These are phyloP conservation scores for Euura saliciscinereae DNA, from an alignment of 1,140 invertebrate genomes.

Conservation along the genomic window DNA sequence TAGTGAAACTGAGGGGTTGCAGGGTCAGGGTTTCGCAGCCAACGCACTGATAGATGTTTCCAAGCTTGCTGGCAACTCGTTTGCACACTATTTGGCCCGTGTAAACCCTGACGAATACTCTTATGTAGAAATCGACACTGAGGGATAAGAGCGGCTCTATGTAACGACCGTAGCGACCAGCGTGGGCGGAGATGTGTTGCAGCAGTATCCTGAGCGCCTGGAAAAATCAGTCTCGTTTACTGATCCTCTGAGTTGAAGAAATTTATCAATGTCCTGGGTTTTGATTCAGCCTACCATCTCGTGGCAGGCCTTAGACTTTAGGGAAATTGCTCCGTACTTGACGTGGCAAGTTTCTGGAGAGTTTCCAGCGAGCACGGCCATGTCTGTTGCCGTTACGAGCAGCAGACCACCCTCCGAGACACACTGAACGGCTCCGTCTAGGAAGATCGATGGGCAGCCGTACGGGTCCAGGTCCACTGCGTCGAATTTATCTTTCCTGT, in stretches of 20 bases:
- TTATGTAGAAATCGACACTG: constrained; percentile 96
- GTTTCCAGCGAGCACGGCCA: constrained; percentile 97
- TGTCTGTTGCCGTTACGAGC: constrained; percentile 97
- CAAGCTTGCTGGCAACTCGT: constrained; percentile 80
- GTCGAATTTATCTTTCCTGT: constrained; percentile 78
- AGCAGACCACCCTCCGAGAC: constrained; percentile 80
- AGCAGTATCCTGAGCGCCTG: constrained; percentile 91
- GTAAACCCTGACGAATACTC: constrained; percentile 90
- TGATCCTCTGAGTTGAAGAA: not conserved
- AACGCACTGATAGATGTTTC: constrained; percentile 86
- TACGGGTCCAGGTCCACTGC: constrained; percentile 98
- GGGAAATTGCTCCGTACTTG: constrained; percentile 93
- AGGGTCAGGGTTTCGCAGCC: constrained; percentile 83
- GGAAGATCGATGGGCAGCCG: constrained; percentile 91
- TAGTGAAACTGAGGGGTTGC: constrained; percentile 76
- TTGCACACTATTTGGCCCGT: constrained; percentile 85
- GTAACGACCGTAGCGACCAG: constrained; percentile 91
- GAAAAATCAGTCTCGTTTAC: constrained; percentile 27
- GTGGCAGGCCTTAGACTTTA: constrained; percentile 90
- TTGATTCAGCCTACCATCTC: constrained; percentile 77
- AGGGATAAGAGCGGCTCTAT: constrained; percentile 90
- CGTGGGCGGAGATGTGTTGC: constrained; percentile 88
- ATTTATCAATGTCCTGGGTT: constrained; percentile 2
- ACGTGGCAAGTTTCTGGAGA: constrained; percentile 90
- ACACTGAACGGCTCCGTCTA: constrained; percentile 90